Conservation (phyloP, 2,797 vertebrate species). For the Perodicticus potto region DNA sequence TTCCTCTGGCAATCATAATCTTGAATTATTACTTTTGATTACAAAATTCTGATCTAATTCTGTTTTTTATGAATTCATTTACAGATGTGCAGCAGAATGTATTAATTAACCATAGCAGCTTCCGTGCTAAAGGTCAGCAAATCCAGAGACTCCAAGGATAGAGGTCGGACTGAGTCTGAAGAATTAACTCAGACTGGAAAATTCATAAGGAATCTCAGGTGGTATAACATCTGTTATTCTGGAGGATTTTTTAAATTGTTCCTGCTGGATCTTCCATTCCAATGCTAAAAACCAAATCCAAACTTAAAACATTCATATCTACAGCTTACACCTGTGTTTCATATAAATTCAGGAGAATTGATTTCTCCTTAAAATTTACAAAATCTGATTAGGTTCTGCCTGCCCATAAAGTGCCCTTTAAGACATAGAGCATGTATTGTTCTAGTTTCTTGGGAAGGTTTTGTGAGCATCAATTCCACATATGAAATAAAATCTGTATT, state of each 20-base stretch:
- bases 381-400: neutral
- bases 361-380: neutral
- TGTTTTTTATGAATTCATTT: neutral
- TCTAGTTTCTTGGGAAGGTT: neutral
- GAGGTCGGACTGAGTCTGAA: neutral
- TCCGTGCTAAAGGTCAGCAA: neutral
- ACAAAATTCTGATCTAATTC: neutral
- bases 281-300: neutral
- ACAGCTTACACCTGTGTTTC: neutral
- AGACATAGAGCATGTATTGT: neutral
- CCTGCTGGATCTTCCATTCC: neutral
- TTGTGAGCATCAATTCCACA: neutral
- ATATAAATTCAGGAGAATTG: neutral
- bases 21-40: conserved; percentile 23
- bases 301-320: neutral
- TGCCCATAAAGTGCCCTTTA: neutral
- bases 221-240: neutral
- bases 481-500: neutral
- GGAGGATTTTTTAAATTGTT: neutral
- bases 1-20: neutral
- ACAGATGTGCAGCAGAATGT: neutral
- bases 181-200: conserved; percentile 43
- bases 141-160: neutral
- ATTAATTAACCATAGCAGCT: neutral
- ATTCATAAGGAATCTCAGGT: neutral